Evolutionary conservation across 2,113 vertebrate species (phyloP), one percentile per base, ranked within the genome.

Genomic region (Megaceryle maxima): DNA sequence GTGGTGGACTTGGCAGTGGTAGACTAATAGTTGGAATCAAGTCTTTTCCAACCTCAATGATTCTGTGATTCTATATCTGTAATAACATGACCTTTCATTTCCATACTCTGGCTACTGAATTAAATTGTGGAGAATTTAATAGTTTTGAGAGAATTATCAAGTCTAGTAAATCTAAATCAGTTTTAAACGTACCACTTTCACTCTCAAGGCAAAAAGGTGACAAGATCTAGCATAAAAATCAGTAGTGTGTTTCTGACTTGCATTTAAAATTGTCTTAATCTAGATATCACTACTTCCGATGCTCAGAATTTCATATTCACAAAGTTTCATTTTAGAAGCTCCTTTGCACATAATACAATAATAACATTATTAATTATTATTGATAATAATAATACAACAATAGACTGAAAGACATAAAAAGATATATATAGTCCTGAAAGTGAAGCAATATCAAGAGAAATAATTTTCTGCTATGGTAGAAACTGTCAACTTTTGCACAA

Each of bases 401-500:
- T 19, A 60, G 55, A 67, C 64, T 69, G 44, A 85, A 83, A 80
- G 8, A 51, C 39, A 69, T 0, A 1, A 41, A 84, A 76, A 67
- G 21, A 67, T 60, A 16, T 13, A 56, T 51, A 53, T 10, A 46
- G 12, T 55, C 16, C 19, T 90, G 62, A 79, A 88, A 93, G 37
- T 81, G 43, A 95, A 86, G 15, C 2, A 51, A 10, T 43, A 62
- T 73, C 39, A 56, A 72, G 69, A 50, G 75, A 96, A 87, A 87
- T 43, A 86, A 56, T 55, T 73, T 39, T 6, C 33, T 62, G 19
- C 39, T 78, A 28, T 26, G 33, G 50, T 77, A 63, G 91, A 91
- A 86, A 92, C 51, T 79, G 75, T 95, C 60, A 51, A 53, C 74
- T 96, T 96, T 75, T 72, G 70, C 28, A n/a, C 81, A 68, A 90